phyloP scores from a whole-genome alignment of 2,797 vertebrate genomes.

The Phoeniculus purpureus region DNA sequence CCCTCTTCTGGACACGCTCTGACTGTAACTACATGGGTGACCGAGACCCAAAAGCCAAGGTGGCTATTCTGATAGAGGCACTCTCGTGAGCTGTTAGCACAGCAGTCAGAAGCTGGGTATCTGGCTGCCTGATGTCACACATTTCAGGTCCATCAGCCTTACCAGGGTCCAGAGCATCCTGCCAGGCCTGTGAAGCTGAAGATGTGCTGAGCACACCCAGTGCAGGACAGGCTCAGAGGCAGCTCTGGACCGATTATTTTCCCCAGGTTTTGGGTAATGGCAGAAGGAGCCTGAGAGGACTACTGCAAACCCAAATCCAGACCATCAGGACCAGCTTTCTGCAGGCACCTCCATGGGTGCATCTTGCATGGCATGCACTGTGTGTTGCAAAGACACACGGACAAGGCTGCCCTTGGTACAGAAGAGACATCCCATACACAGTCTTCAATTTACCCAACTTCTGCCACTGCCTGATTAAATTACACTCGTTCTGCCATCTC shows the following conservation, averaged over 20 bases:
- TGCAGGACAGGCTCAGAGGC: neutral
- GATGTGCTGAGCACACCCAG: neutral
- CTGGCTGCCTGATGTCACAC: neutral
- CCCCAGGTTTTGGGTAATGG: neutral
- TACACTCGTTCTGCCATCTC: neutral
- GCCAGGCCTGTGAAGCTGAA: neutral
- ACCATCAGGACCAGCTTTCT: neutral
- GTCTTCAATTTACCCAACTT: neutral
- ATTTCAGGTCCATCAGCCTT: neutral
- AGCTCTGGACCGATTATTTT: neutral
- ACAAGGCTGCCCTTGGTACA: accelerated
- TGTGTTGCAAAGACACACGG: neutral
- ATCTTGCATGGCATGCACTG: neutral
- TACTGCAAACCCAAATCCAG: accelerated
- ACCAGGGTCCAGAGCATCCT: neutral
- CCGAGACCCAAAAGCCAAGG: neutral
- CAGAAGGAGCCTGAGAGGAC: neutral
- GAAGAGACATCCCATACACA: neutral
- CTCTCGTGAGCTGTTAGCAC: neutral
- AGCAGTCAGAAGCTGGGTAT: neutral
- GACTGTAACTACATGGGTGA: neutral
- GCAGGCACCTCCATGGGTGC: neutral
- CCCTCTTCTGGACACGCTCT: too few species aligned
- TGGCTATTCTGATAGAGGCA: neutral
- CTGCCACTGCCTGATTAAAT: neutral